Conservation (phyloP, 2,888 invertebrate genomes). For the Hirtodrosophila histrioides region DNA sequence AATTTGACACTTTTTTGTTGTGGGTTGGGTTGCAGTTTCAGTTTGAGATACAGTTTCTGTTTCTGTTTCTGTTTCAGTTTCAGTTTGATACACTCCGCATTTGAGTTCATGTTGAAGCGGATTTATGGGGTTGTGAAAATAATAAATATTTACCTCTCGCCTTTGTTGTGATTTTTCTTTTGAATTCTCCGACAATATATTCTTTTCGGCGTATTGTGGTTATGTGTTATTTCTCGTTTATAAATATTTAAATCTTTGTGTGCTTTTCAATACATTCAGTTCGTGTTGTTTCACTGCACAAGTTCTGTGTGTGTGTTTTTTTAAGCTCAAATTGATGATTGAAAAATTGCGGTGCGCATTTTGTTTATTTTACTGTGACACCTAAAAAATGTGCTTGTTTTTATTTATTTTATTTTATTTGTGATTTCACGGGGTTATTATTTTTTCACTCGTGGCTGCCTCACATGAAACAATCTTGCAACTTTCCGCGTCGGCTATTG, state of each 20-base stretch:
- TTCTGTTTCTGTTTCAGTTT: slow-evolving; percentile 3
- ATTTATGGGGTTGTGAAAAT: slow-evolving; percentile 54
- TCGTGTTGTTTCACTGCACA: neutral
- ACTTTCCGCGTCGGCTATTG: slow-evolving; percentile 20
- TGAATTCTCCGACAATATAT: slow-evolving; percentile 1
- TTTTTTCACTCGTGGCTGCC: slow-evolving; percentile 4
- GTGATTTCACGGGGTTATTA: slow-evolving; percentile 14
- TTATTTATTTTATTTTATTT: slow-evolving; percentile 17
- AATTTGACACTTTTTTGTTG: slow-evolving; percentile 47
- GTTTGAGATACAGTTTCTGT: neutral
- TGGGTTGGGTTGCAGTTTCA: slow-evolving; percentile 23
- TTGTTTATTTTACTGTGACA: neutral
- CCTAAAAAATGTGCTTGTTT: neutral
- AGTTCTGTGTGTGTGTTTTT: neutral
- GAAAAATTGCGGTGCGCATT: neutral
- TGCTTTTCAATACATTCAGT: neutral
- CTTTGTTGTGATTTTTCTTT: slow-evolving; percentile 8
- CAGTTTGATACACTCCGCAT: slow-evolving; percentile 17
- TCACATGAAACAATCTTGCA: slow-evolving; percentile 7
- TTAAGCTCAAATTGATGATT: slow-evolving; percentile 10
- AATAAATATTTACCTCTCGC: slow-evolving; percentile 66
- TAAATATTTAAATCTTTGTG: neutral
- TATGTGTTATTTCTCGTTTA: slow-evolving; percentile 1
- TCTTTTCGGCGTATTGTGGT: neutral
- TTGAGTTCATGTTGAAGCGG: slow-evolving; percentile 54